Conservation (phyloP, 2,113 vertebrate genomes). For the Calyptomena viridis region DNA sequence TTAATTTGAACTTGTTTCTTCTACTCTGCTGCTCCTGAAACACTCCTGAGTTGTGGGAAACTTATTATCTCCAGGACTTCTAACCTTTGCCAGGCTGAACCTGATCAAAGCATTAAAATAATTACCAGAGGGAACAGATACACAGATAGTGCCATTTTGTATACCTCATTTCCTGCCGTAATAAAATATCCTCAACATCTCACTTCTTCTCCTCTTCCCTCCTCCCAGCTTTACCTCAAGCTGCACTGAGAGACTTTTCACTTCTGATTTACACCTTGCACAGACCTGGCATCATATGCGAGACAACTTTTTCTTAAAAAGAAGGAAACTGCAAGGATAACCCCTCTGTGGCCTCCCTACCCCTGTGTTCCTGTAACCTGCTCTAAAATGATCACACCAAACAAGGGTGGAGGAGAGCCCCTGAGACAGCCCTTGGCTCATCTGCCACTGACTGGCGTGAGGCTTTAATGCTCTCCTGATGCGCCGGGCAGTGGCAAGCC, state of each 20-base stretch:
- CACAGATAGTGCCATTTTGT: background rate
- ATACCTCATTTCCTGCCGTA: background rate
- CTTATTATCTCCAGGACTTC: background rate
- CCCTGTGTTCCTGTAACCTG: background rate
- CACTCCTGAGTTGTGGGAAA: background rate
- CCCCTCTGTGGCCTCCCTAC: background rate
- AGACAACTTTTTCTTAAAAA: background rate
- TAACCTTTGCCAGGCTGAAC: background rate
- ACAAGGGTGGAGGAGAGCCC: rapidly evolving
- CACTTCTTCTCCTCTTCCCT: background rate
- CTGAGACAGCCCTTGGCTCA: background rate
- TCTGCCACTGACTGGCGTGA: rapidly evolving
- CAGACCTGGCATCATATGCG: rapidly evolving
- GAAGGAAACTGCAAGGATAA: background rate
- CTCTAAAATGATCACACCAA: rapidly evolving
- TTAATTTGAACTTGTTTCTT: background rate
- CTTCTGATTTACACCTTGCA: background rate
- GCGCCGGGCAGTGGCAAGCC: rapidly evolving
- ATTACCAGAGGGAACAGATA: background rate
- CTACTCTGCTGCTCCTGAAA: background rate
- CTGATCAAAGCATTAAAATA: background rate
- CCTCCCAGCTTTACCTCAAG: background rate
- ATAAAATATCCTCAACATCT: background rate
- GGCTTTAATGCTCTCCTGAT: background rate
- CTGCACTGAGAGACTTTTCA: background rate